Evolutionary conservation across 2,888 invertebrate species (phyloP), one percentile per base, ranked within the genome.

Genomic region (Mesorhabditis spiculigera): DNA sequence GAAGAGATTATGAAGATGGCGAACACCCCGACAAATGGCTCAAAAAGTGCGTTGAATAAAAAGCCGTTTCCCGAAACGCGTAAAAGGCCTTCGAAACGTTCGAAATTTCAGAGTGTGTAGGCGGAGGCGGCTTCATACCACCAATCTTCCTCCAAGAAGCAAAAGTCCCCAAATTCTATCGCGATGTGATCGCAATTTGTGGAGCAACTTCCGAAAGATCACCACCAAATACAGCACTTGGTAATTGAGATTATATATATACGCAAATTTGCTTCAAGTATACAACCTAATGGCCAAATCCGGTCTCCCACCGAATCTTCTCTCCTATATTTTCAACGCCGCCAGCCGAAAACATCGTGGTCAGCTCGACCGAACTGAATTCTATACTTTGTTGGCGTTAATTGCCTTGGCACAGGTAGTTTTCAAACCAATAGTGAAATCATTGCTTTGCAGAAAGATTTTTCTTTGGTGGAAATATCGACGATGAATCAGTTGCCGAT

Each of bases 361-460:
- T 1, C 87, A 87, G 74, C 85, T 89, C 63, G 86, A 84, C 4
- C 79, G 84, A 68, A 79, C 85, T 28, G 89, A 89, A 78, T 86
- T 89, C 67, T 88, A 86, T 79, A 85, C 87, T 43, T 83, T 87
- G n/a, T 82, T 89, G 50, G 88, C 88, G 4, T 79, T 89, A 44
- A 86, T 89, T 63, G 88, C 88, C 13, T 79, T 89, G 4, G 87
- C 87, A 6, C 89, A 89, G 87, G 88, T 88, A 72, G 28, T 28
- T 62, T 65, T n/a, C 13, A 28, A 28, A 28, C 28, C 50, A 50
- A 8, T 50, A 50, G 68, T 68, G 72, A 66, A 65, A 8, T 43
- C 16, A 43, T 43, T 5, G 45, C 70, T 75, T 43, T 1, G 28
- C 68, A 79, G 73, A 76, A 75, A 70, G 78, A 74, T 41, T 78